Conservation (phyloP, 2,888 invertebrate species). For the Mycalesis mineus region DNA sequence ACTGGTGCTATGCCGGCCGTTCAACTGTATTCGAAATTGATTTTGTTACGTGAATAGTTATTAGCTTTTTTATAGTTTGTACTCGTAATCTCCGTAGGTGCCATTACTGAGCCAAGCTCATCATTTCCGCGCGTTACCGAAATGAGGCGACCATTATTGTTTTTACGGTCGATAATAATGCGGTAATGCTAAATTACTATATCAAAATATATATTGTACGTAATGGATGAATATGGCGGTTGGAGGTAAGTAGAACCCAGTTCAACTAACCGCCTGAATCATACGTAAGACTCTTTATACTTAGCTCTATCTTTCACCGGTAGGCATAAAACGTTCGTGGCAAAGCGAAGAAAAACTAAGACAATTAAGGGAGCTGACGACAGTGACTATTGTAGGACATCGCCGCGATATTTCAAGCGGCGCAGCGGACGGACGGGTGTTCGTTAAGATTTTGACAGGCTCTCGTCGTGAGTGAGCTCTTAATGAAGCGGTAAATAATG, state of each 20-base stretch:
- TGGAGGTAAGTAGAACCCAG: too few species aligned
- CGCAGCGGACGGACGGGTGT: slow-evolving; percentile 55
- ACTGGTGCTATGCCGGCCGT: slow-evolving; percentile 30
- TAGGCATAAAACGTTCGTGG: not conserved
- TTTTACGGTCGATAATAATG: slow-evolving; percentile 57
- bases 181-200: slow-evolving; percentile 46
- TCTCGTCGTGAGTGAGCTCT: slow-evolving; percentile 69
- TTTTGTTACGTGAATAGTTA: slow-evolving; percentile 65
- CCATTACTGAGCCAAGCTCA: slow-evolving; percentile 55
- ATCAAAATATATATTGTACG: not conserved
- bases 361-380: slow-evolving; percentile 71
- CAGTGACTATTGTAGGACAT: slow-evolving; percentile 71
- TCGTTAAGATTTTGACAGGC: slow-evolving; percentile 71
- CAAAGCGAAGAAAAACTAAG: slow-evolving; percentile 44
- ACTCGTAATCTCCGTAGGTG: slow-evolving; percentile 58
- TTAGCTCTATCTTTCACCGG: not conserved
- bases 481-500: slow-evolving; percentile 78
- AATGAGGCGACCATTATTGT: slow-evolving; percentile 53
- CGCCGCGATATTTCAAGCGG: slow-evolving; percentile 68
- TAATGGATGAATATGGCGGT: too few species aligned
- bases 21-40: slow-evolving; percentile 67
- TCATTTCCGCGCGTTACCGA: slow-evolving; percentile 63
- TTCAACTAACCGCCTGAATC: too few species aligned
- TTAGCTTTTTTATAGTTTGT: slow-evolving; percentile 67
- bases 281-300: not conserved